Evolutionary conservation across 1,140 invertebrate genomes (phyloP), one percentile per base, ranked within the genome.

Genomic region (Harpegnathos saltator): DNA sequence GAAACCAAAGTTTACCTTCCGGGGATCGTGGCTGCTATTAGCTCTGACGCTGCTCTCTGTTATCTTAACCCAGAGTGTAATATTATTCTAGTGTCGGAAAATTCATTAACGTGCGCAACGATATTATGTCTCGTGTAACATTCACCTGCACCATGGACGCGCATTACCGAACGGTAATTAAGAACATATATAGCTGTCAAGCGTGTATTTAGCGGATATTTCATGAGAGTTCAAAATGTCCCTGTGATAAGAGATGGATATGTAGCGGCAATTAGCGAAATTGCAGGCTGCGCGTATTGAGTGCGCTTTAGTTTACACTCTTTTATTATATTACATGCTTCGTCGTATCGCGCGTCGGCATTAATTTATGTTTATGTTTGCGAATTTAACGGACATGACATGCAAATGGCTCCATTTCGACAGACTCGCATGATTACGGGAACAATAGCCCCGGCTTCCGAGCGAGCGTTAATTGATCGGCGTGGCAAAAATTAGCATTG

Each of bases 41-140:
- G 19, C 19, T 82, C 7, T 11, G 22, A 19, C 62, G 15, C 17
- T 58, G 24, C 29, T 72, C 14, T n/a, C 24, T 73, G 58, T 82
- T 62, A 56, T 38, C 22, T 82, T 73, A 82, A 63, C 58, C 56
- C 24, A 19, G 52, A 80, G 54, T 58, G 71, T 59, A 71, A 80
- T 80, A 71, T 80, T 80, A 59, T 80, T 80, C 59, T 22, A 71
- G 52, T 80, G 54, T 58, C 63, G 44, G 52, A 33, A 17, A 26
- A 48, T 44, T 56, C 62, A 80, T 69, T 80, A 71, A 29, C 2
- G 33, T 44, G 52, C 38, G 33, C 65, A 19, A 71, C 58, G 48
- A 69, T 80, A 80, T 80, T 59, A 48, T 24, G 9, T 72, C 38
- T 11, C 24, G n/a, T 68, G 17, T 59, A 81, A 72, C 11, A 72